These are phyloP conservation scores for Biston betularia DNA, from an alignment of 2,888 invertebrate species.

Conservation along the genomic window DNA sequence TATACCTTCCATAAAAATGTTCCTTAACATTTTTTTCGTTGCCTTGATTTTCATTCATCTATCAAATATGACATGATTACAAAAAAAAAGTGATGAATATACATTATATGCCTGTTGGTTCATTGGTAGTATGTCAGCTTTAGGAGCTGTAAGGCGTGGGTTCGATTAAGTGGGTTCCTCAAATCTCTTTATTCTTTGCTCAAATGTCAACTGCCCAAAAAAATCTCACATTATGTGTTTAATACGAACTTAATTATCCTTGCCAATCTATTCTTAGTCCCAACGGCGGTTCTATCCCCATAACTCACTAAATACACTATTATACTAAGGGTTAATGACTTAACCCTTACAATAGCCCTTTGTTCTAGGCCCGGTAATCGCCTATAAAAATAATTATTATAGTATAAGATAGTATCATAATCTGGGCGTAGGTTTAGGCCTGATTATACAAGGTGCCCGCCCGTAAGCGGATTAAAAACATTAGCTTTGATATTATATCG, in stretches of 20 bases:
- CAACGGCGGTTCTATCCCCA: conserved; percentile 18
- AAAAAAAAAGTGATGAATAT: too few species aligned
- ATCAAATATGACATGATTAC: too few species aligned
- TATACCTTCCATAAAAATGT: too few species aligned
- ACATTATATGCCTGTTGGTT: too few species aligned
- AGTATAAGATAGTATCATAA: conserved; percentile 28
- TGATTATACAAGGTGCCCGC: conserved; percentile 19
- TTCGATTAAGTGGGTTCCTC: too few species aligned
- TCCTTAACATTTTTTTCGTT: too few species aligned
- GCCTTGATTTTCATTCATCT: too few species aligned
- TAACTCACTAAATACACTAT: conserved; percentile 45
- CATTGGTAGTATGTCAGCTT: too few species aligned
- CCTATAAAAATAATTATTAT: conserved; percentile 44
- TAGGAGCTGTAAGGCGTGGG: too few species aligned
- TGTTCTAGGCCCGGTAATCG: conserved; percentile 43
- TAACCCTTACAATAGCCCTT: conserved; percentile 43
- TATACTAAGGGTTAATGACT: conserved; percentile 43
- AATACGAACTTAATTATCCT: conserved; percentile 25
- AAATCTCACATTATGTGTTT: neutral
- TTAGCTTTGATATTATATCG: too few species aligned
- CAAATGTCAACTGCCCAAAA: too few species aligned
- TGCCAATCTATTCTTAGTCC: conserved; percentile 20
- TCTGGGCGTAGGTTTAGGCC: neutral
- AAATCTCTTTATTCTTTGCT: too few species aligned
- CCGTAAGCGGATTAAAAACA: conserved; percentile 3